Conservation (phyloP, 2,113 vertebrate genomes). For the Caloenas nicobarica region DNA sequence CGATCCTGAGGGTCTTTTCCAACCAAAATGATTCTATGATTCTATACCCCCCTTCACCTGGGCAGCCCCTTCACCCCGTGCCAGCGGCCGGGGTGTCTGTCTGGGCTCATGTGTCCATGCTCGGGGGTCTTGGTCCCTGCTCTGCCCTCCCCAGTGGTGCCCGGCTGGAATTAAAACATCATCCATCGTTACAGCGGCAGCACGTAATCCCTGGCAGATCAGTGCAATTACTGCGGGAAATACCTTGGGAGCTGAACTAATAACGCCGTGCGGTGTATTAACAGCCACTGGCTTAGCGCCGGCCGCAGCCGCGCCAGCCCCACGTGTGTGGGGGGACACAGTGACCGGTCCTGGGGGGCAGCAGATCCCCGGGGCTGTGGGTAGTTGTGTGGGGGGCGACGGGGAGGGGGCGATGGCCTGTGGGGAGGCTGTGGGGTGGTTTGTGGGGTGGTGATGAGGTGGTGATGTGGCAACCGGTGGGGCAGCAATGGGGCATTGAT, state of each 20-base stretch:
- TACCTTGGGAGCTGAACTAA: slow-evolving; percentile 46
- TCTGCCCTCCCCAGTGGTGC: background rate
- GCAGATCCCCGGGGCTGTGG: fast-evolving
- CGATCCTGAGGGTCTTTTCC: too few species aligned
- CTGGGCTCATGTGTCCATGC: fast-evolving
- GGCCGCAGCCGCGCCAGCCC: background rate
- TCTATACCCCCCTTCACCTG: too few species aligned
- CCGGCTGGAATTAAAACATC: slow-evolving; percentile 41
- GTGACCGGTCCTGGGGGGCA: background rate
- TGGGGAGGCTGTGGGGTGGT: background rate
- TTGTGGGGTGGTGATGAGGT: background rate
- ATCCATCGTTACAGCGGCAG: slow-evolving; percentile 32
- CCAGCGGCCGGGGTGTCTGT: background rate
- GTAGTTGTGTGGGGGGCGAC: too few species aligned
- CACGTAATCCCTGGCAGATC: slow-evolving; percentile 57
- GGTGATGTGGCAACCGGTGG: background rate
- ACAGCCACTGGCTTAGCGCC: slow-evolving; percentile 9
- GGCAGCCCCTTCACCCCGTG: background rate
- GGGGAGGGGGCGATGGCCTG: background rate
- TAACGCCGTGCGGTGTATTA: slow-evolving; percentile 36
- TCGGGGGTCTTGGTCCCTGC: background rate
- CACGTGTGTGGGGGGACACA: background rate
- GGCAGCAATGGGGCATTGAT: fast-evolving
- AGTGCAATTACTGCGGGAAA: slow-evolving; percentile 60
- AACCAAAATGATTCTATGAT: too few species aligned